A percentile compares a stretch with the other conserved stretches of the same genome.
Conservation (phyloP, 2,113 vertebrate species). For the Sminthopsis crassicaudata region DNA sequence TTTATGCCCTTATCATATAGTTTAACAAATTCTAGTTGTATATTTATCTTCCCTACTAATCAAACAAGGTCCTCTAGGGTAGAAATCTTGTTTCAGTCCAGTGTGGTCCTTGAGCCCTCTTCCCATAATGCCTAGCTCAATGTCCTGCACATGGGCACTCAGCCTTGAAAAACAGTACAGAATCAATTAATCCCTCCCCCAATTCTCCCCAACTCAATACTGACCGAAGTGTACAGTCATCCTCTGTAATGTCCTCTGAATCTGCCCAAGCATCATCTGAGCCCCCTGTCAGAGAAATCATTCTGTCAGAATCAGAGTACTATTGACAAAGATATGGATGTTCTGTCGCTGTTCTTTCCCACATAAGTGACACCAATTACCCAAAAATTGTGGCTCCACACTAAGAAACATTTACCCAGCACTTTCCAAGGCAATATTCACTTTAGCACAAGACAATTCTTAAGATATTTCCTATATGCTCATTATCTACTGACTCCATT, state of each 20-base stretch:
- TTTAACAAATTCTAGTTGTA: background rate
- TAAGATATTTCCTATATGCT: background rate
- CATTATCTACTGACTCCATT: background rate
- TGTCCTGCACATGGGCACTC: background rate
- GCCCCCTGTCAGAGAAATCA: constrained; percentile 87
- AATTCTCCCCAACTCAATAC: constrained; percentile 52
- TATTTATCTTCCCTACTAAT: background rate
- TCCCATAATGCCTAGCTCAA: background rate
- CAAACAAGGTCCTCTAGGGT: background rate
- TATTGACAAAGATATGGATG: background rate
- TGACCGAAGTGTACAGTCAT: constrained; percentile 92
- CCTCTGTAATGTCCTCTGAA: constrained; percentile 91
- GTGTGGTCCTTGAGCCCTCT: background rate
- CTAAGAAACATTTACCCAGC: background rate
- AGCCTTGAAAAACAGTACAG: background rate
- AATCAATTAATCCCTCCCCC: background rate
- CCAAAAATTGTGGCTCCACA: background rate
- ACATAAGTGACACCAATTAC: background rate
- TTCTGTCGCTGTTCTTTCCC: background rate
- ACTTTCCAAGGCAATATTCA: background rate
- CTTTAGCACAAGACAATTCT: background rate
- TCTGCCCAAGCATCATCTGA: constrained; percentile 93
- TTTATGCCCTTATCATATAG: background rate
- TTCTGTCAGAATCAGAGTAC: constrained; percentile 8
- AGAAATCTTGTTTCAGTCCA: background rate